Conservation (phyloP, 2,113 vertebrate genomes). For the Crotophaga sulcirostris region DNA sequence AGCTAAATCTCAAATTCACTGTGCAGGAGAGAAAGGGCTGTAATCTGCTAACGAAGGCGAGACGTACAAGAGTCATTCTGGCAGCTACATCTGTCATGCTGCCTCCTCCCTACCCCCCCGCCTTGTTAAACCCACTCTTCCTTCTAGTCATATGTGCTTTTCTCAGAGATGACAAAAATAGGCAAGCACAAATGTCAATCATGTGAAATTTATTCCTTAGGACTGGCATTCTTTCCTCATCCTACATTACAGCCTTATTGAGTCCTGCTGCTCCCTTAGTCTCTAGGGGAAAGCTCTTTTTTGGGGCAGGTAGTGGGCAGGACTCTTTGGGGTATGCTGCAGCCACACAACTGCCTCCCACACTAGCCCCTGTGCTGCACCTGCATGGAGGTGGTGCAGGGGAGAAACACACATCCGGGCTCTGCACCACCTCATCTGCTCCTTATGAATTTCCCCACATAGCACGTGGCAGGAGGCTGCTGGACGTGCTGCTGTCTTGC, state of each 20-base stretch:
- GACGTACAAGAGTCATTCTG: not conserved
- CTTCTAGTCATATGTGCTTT: not conserved
- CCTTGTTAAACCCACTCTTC: not conserved
- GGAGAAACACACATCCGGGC: rapidly evolving
- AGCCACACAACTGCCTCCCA: not conserved
- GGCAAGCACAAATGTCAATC: not conserved
- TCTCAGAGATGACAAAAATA: not conserved
- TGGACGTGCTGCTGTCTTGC: rapidly evolving
- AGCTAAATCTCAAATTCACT: not conserved
- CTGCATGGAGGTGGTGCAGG: rapidly evolving
- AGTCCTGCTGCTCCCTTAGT: not conserved
- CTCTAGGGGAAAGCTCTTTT: not conserved
- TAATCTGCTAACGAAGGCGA: not conserved
- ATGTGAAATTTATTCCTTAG: not conserved
- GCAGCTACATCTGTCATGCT: conserved; percentile 9
- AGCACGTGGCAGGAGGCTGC: not conserved
- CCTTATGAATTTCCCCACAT: rapidly evolving
- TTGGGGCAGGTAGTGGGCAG: rapidly evolving
- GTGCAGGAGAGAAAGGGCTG: not conserved
- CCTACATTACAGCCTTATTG: rapidly evolving
- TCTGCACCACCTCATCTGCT: rapidly evolving
- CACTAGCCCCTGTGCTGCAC: rapidly evolving
- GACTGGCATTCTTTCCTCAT: not conserved
- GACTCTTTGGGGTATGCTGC: not conserved
- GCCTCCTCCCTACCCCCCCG: not conserved